Percentiles rank a stretch among this genome's conserved stretches.
Conservation (phyloP, 2,797 vertebrate genomes). For the Sarcophilus harrisii region DNA sequence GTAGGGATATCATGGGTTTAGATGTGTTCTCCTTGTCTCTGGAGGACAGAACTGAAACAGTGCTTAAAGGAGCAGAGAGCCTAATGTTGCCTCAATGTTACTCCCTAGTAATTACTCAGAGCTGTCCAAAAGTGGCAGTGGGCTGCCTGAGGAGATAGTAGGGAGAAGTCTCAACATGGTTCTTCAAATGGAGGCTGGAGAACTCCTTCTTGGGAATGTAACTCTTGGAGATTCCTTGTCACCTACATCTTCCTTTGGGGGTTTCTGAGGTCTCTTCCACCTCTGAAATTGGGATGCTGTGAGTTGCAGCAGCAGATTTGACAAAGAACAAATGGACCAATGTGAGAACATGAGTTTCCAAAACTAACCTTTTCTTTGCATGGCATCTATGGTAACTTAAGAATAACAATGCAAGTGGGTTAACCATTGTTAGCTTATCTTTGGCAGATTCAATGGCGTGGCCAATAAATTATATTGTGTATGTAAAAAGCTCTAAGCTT, state of each 20-base stretch:
- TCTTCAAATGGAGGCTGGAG: not conserved
- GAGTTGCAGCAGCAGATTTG: fast-evolving
- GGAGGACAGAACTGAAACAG: not conserved
- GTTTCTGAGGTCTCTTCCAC: not conserved
- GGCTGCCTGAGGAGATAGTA: not conserved
- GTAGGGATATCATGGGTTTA: not conserved
- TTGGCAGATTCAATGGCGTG: not conserved
- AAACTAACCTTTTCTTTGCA: not conserved
- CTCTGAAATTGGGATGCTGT: not conserved
- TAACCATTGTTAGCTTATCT: too few relatives aligned
- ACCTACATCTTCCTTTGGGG: not conserved
- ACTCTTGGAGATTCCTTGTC: not conserved
- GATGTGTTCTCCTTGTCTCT: not conserved
- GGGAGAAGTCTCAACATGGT: not conserved
- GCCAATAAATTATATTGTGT: not conserved
- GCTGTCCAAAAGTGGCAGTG: not conserved
- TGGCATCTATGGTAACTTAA: fast-evolving
- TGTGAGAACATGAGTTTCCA: not conserved
- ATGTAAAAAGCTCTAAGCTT: not conserved
- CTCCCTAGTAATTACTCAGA: not conserved
- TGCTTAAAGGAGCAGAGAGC: not conserved
- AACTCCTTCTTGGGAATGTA: not conserved
- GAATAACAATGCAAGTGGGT: not conserved
- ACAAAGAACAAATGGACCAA: not conserved
- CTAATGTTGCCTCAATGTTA: not conserved